These are phyloP conservation scores for Drosophila vallismaia DNA, from an alignment of 2,888 invertebrate species.

Conservation along the genomic window DNA sequence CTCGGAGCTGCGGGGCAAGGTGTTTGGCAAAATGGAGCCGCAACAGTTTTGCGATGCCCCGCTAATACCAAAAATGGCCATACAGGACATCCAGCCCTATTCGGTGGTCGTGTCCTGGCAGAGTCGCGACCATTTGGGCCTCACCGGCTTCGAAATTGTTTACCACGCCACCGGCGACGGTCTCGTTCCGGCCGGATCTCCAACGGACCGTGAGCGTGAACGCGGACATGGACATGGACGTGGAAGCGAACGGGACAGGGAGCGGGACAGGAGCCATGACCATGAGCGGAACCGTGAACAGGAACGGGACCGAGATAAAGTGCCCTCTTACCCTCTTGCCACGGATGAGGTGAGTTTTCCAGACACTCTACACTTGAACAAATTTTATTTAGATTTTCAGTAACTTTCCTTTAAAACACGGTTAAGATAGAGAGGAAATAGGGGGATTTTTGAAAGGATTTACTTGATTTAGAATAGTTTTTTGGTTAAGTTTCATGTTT, in stretches of 20 bases:
- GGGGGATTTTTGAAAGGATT: background rate
- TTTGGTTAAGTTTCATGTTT: no score
- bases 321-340: conserved; percentile 34
- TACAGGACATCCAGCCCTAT: conserved; percentile 94
- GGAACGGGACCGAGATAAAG: conserved; percentile 20
- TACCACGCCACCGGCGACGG: conserved; percentile 89
- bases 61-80: conserved; percentile 91
- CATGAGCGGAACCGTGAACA: conserved; percentile 7
- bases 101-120: conserved; percentile 95
- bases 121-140: conserved; percentile 92
- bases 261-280: conserved; percentile 1
- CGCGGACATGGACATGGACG: conserved; percentile 18
- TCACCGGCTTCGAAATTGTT: conserved; percentile 93
- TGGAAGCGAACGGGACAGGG: conserved; percentile 1
- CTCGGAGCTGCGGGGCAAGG: conserved; percentile 89
- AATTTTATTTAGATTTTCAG: background rate
- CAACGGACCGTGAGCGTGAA: conserved; percentile 40
- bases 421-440: conserved; percentile 29
- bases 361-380: background rate
- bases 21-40: conserved; percentile 90
- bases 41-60: conserved; percentile 94
- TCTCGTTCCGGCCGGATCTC: conserved; percentile 50
- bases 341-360: conserved; percentile 70
- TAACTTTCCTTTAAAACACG: conserved; percentile 59
- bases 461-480: background rate